Evolutionary conservation across 2,113 vertebrate genomes (phyloP), one percentile per base, ranked within the genome.

Genomic region (Brevimyrus niger): DNA sequence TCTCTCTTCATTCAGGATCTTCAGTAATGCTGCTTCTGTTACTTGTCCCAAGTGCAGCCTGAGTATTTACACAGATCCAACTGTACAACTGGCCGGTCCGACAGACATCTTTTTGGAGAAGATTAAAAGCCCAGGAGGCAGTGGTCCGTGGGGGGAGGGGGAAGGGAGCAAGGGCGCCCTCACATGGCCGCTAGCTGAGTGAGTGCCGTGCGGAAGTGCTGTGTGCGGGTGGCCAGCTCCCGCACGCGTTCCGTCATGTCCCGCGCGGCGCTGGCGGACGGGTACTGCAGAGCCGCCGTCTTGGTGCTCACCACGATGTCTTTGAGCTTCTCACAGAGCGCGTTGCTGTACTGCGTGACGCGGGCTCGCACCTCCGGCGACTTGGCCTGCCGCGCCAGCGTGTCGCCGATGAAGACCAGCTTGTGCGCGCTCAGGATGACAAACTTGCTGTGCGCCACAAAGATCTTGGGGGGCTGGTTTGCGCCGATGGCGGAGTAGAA

Each of bases 341-440:
- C 93, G 94, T 98, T 99, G 96, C 98, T 99, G 95, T 97, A 97
- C 94, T 98, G 97, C 15, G 97, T 97, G 92, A 98, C 97, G 87
- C 96, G 96, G 87, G 96, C 96, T 89, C 98, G 96, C 53, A 99
- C 94, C 0, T 98, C 98, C 0, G 97, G 96, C 0, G 97, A 96
- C 94, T 97, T 97, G 92, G 98, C 98, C 94, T 99, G 98, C 50
- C 98, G 97, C 0, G 98, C 98, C 90, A 99, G 94, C 0, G 98
- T 99, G 96, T 99, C 98, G 3, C 98, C 98, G 0, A 99, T 99
- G 94, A 99, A 99, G 55, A 99, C 98, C 1, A 99, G 96, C 97
- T 99, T 99, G 95, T 99, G 98, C 2, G 98, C 98, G 0, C 98
- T 99, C 90, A 99, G 97, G 93, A 99, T 99, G 95, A 99, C 97